Evolutionary conservation across 2,888 invertebrate species (phyloP).

Genomic region (Coleophora flavipennella): DNA sequence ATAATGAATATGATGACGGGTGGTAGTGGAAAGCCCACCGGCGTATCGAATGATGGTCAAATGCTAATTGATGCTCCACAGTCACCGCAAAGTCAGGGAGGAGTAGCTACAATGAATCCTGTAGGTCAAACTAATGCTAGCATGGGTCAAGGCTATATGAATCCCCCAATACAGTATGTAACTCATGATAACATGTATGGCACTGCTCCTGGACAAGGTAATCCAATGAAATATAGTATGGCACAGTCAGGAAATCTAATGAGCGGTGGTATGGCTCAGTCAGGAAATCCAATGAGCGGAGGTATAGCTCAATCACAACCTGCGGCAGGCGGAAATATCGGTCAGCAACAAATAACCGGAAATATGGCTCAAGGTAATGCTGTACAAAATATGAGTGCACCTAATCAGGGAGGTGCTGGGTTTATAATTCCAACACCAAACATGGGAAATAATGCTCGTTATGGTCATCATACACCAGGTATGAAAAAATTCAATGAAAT

Average conservation of each 20-base stretch:
- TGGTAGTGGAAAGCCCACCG: conserved; percentile 14
- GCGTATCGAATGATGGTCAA: conserved; percentile 12
- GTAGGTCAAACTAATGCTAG: conserved; percentile 15
- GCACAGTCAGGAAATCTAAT: conserved; percentile 1
- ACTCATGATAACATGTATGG: conserved; percentile 21
- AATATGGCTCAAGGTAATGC: conserved; percentile 2
- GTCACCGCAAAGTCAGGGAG: conserved; percentile 25
- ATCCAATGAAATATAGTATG: conserved; percentile 16
- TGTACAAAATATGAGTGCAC: not conserved
- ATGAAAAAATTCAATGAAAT: conserved; percentile 54
- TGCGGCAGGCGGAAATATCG: no score
- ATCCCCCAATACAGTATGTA: conserved; percentile 21
- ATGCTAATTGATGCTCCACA: conserved; percentile 27
- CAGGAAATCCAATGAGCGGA: conserved; percentile 9
- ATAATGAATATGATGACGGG: conserved; percentile 47
- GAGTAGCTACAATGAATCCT: conserved; percentile 17
- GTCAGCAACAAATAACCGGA: not conserved
- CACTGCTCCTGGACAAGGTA: conserved; percentile 15
- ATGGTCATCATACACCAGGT: conserved; percentile 41
- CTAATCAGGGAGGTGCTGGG: conserved; percentile 1
- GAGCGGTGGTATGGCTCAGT: conserved; percentile 8
- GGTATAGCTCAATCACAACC: not conserved
- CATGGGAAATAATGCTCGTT: conserved; percentile 14
- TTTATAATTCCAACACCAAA: conserved; percentile 4
- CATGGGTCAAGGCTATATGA: conserved; percentile 15